These are phyloP conservation scores for Cataglyphis livida DNA, from an alignment of 2,888 invertebrate species.

Conservation along the genomic window DNA sequence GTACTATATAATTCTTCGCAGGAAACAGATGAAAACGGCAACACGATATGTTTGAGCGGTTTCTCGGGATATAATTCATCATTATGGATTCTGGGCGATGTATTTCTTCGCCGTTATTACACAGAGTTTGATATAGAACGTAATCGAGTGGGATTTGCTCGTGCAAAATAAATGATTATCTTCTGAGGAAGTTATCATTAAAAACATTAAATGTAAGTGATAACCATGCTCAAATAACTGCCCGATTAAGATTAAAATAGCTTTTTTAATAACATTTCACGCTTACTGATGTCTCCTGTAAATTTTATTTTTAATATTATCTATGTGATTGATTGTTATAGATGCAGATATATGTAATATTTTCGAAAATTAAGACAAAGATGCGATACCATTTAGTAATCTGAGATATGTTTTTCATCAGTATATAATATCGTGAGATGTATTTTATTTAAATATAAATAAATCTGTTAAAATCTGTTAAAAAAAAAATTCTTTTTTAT, in stretches of 20 bases:
- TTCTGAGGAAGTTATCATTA: too few species aligned
- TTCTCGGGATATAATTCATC: too few species aligned
- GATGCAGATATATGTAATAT: background rate
- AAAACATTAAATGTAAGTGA: too few species aligned
- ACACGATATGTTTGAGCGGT: constrained; percentile 78
- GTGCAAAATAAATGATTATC: too few species aligned
- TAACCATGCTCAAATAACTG: too few species aligned
- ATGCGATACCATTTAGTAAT: constrained; percentile 14
- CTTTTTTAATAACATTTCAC: too few species aligned
- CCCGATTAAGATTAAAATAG: background rate
- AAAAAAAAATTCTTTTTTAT: constrained; percentile 24
- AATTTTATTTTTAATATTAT: background rate
- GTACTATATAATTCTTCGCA: too few species aligned
- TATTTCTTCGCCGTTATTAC: too few species aligned
- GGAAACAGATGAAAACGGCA: constrained; percentile 84
- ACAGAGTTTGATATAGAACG: too few species aligned
- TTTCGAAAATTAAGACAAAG: background rate
- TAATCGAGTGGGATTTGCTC: too few species aligned
- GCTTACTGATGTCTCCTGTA: background rate
- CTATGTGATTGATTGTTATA: too few species aligned
- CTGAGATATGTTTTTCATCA: background rate
- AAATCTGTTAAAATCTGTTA: constrained; percentile 1
- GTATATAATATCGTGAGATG: background rate
- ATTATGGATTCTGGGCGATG: too few species aligned
- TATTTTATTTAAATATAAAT: background rate